Base-by-base conservation (phyloP, 2,888 invertebrate species). In the Scaptomyza cyrtandrae region DNA sequence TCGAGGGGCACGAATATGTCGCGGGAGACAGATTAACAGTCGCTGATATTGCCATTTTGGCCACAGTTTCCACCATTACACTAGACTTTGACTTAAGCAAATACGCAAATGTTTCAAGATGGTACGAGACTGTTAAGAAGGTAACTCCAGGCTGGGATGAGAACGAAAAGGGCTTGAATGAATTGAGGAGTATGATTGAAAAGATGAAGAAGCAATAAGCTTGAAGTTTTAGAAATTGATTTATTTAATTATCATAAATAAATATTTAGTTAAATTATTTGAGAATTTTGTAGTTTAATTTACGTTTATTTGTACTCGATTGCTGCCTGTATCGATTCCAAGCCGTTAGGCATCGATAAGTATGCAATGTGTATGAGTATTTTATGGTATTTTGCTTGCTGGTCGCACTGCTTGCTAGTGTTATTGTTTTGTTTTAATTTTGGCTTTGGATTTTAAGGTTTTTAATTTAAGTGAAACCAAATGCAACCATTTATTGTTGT, bases 21-120 rank as follows among this genome's bases (percentile, higher is more conserved):
- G 96, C 96, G n/a, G 97, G 96, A 2, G 93, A 94, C 66, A 93
- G 93, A 70, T 92, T 96, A 54, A 97, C 97, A 9, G 90, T 97
- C 27, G 97, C 97, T 3, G 97, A 97, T 91, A 93, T 96, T 49
- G 92, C 94, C 24, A 89, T 97, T 35, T 92, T 95, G 29, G 94
- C 95, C 7, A 93, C 94, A 3, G 93, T 96, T 13, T 94, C 96
- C 33, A 95, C 95, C 62, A 93, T 94, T 69, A 95, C 95, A 81
- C 95, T 94, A 37, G 91, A 93, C 6, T 93, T 95, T 59, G 95
- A 96, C 90, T 87, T 96, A 67, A 93, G 93, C 85, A 94, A 94
- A 79, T 96, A 94, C 92, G 90, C 94, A 41, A 96, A 96, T 83
- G 93, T 96, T 54, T 90, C 91, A 52, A 95, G 93, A 92, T 95